Evolutionary conservation across 1,140 invertebrate species (phyloP).

Genomic region (Brachionus sp.): DNA sequence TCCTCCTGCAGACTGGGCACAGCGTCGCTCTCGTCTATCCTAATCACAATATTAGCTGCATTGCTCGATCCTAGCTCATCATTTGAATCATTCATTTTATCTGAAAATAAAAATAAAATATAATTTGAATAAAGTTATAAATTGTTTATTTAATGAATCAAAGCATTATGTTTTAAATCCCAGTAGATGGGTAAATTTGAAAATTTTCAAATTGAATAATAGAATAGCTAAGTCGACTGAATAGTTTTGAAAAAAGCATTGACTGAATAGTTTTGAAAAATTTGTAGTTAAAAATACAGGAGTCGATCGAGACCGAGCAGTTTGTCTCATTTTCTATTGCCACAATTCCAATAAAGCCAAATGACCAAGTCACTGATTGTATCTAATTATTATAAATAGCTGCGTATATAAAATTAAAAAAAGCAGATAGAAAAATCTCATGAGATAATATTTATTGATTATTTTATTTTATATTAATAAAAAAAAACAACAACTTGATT

Average conservation of each 20-base stretch:
- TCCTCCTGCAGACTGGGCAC: neutral
- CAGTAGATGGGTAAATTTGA: neutral
- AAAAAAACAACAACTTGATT: neutral
- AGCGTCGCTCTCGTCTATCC: neutral
- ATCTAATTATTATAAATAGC: neutral
- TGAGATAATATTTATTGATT: neutral
- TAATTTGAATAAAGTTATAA: neutral
- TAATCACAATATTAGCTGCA: neutral
- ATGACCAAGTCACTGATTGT: neutral
- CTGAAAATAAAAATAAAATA: neutral
- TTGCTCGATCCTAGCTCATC: neutral
- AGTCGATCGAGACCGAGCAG: neutral
- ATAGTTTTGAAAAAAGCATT: neutral
- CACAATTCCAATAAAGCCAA: neutral
- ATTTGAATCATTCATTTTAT: conserved; percentile 1
- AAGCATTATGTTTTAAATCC: conserved; percentile 9
- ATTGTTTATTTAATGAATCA: neutral
- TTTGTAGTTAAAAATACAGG: neutral
- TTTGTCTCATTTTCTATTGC: neutral
- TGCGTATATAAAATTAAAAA: neutral
- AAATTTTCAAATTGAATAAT: conserved; percentile 8
- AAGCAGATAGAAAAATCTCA: neutral
- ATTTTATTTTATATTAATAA: neutral
- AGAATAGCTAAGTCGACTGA: neutral
- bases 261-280: neutral